Conservation (phyloP, 2,113 vertebrate species). For the Candoia aspera region DNA sequence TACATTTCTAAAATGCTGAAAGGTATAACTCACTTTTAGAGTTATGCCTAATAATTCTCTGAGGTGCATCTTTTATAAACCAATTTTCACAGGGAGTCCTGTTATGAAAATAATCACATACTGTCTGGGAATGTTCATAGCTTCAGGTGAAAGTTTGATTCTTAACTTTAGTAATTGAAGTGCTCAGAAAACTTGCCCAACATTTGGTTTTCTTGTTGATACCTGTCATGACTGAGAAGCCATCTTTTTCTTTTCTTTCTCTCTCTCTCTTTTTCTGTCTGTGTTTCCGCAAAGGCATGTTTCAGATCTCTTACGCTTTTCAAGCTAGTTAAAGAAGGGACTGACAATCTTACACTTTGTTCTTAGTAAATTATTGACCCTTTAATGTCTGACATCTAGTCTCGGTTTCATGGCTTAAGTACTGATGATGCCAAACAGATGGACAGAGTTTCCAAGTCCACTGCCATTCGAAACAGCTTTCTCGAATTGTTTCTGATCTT, state of each 20-base stretch:
- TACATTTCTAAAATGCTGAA: slow-evolving; percentile 33
- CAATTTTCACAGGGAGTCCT: slow-evolving; percentile 35
- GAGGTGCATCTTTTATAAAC: slow-evolving; percentile 24
- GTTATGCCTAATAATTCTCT: slow-evolving; percentile 25
- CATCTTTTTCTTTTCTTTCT: slow-evolving; percentile 11
- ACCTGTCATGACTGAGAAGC: slow-evolving; percentile 39
- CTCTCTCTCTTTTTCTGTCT: neutral
- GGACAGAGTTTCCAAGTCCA: slow-evolving; percentile 10
- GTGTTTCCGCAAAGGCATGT: slow-evolving; percentile 7
- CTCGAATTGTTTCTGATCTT: slow-evolving; percentile 16
- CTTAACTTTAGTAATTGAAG: neutral
- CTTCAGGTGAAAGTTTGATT: slow-evolving; percentile 5
- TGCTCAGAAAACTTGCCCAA: slow-evolving; percentile 26
- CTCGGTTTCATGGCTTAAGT: slow-evolving; percentile 53
- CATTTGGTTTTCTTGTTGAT: slow-evolving; percentile 27
- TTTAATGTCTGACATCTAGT: slow-evolving; percentile 47
- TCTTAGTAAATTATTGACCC: slow-evolving; percentile 50
- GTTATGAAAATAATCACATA: slow-evolving; percentile 37
- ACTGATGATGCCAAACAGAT: slow-evolving; percentile 58
- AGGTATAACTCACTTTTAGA: slow-evolving; percentile 17
- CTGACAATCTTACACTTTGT: slow-evolving; percentile 42
- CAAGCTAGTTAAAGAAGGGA: slow-evolving; percentile 18
- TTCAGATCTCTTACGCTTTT: slow-evolving; percentile 34
- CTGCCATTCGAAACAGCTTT: slow-evolving; percentile 32
- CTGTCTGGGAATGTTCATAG: neutral